Conservation (phyloP, 2,113 vertebrate genomes). For the Lophotis ruficrista region DNA sequence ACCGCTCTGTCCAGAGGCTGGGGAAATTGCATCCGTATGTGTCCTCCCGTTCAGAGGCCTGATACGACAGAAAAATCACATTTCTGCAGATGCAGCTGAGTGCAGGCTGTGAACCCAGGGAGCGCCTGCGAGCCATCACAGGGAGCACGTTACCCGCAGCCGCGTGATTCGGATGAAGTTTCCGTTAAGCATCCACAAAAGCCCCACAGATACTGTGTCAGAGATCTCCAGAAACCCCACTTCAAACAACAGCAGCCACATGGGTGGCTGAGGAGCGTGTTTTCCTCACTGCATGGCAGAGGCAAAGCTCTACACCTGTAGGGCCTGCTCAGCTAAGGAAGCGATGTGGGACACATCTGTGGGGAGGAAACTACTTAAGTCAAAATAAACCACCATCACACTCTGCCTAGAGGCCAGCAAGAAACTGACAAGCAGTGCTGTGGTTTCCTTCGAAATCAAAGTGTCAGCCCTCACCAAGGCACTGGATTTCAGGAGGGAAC, state of each 20-base stretch:
- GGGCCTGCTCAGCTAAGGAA: neutral
- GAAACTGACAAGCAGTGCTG: neutral
- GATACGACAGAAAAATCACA: neutral
- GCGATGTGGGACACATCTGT: neutral
- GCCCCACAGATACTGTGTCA: neutral
- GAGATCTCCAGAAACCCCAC: neutral
- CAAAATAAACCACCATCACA: neutral
- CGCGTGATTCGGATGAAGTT: accelerated
- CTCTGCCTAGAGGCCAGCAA: neutral
- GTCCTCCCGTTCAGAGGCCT: neutral
- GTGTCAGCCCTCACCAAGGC: neutral
- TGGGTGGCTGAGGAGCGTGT: accelerated
- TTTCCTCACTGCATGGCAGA: neutral
- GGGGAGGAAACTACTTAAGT: neutral
- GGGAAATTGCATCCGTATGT: neutral
- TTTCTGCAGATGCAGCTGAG: neutral
- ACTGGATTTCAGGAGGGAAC: neutral
- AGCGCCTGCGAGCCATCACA: accelerated
- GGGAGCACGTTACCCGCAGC: accelerated
- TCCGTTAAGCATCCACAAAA: neutral
- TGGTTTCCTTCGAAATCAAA: neutral
- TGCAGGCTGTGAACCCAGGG: neutral
- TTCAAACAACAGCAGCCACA: neutral
- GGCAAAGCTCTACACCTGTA: neutral
- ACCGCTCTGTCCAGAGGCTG: neutral